Percentiles rank a stretch among this genome's conserved stretches.
These are phyloP conservation scores for Allacma fusca DNA, from an alignment of 2,888 invertebrate genomes.

Conservation along the genomic window DNA sequence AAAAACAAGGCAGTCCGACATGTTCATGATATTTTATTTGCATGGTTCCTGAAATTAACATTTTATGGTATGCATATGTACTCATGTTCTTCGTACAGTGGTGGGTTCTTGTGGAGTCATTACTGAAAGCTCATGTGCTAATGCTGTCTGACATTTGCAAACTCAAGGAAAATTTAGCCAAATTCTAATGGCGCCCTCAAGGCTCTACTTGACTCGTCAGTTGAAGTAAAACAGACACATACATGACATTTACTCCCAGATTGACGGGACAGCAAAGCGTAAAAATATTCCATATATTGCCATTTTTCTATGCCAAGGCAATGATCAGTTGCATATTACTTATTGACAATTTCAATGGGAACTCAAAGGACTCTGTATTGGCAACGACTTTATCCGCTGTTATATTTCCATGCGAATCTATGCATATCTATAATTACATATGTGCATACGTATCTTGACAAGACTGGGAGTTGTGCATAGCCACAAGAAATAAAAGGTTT, in stretches of 20 bases:
- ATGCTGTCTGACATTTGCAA: too few relatives aligned
- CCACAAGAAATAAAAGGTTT: too few relatives aligned
- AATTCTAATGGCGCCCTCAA: constrained; percentile 23
- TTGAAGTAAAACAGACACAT: not conserved
- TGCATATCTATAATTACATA: too few relatives aligned
- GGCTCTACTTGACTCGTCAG: constrained; percentile 5
- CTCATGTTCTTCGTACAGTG: not conserved
- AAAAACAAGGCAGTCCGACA: not conserved
- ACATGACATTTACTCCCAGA: not conserved
- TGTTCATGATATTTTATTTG: not conserved
- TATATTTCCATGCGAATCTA: too few relatives aligned
- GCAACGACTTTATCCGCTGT: too few relatives aligned
- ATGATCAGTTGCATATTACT: not conserved
- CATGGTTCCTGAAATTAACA: not conserved
- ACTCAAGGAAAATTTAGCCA: constrained; percentile 10
- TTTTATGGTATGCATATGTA: not conserved
- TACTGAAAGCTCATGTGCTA: too few relatives aligned
- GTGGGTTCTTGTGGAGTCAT: too few relatives aligned
- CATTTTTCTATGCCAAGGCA: not conserved
- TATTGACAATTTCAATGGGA: not conserved
- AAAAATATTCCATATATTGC: constrained; percentile 3
- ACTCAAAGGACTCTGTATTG: not conserved
- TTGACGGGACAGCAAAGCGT: not conserved
- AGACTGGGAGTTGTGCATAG: too few relatives aligned
- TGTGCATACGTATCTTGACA: too few relatives aligned